Evolutionary conservation across 2,888 invertebrate genomes (phyloP).

Genomic region (Acleris cristana): DNA sequence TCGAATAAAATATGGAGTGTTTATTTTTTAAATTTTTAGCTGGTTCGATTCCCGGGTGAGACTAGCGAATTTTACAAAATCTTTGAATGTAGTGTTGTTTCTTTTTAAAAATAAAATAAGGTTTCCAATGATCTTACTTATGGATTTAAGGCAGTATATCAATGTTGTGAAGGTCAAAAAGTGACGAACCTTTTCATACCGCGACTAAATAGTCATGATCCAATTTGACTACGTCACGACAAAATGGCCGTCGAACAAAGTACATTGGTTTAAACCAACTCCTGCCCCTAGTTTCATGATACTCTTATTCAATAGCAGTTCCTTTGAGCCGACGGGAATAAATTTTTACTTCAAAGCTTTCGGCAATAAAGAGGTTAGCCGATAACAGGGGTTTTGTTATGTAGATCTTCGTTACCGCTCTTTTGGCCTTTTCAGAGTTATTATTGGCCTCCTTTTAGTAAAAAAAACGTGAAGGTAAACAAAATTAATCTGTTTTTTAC

Average conservation of each 20-base stretch:
- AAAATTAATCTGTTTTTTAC: constrained; percentile 34
- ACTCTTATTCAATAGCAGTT: constrained; percentile 21
- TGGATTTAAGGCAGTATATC: no score
- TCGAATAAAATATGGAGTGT: no score
- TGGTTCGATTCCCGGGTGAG: no score
- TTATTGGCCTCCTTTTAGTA: constrained; percentile 36
- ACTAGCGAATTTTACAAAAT: no score
- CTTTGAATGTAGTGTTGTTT: no score
- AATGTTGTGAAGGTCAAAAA: no score
- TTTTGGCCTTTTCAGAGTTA: constrained; percentile 38
- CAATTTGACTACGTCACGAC: not conserved
- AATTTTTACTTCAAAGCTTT: constrained; percentile 37
- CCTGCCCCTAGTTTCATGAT: constrained; percentile 22
- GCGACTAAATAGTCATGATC: not conserved
- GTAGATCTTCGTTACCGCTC: constrained; percentile 39
- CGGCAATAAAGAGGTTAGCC: constrained; percentile 37
- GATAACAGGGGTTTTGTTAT: constrained; percentile 41
- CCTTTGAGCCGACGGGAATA: constrained; percentile 31
- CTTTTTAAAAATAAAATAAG: no score
- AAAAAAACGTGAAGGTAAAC: constrained; percentile 33
- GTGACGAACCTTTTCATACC: no score
- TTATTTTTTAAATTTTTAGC: no score
- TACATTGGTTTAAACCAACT: constrained; percentile 11
- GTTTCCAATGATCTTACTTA: no score
- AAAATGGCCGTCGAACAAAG: constrained; percentile 8